phyloP scores from a whole-genome alignment of 2,888 invertebrate genomes.

The Neuroscelio doddi region DNA sequence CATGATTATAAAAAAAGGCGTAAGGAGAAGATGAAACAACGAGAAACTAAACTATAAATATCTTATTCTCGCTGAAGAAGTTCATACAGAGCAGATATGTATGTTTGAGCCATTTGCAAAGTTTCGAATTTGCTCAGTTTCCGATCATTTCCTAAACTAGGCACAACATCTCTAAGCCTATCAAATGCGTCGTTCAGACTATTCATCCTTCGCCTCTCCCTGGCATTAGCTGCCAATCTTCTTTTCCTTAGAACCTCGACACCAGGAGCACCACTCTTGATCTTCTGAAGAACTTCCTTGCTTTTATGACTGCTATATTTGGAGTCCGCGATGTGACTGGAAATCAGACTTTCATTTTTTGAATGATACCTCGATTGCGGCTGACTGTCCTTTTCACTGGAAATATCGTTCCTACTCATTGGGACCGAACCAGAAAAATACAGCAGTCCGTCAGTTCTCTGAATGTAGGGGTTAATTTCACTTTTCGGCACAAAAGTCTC shows the following conservation, averaged over 20 bases:
- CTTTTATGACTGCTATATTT: constrained; percentile 49
- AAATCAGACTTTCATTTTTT: constrained; percentile 24
- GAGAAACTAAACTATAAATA: not conserved
- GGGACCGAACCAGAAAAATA: constrained; percentile 49
- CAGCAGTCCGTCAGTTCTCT: constrained; percentile 43
- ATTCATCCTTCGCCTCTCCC: constrained; percentile 83
- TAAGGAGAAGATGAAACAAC: too few species aligned
- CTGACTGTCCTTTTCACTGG: not conserved
- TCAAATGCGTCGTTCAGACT: constrained; percentile 84
- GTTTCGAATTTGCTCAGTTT: constrained; percentile 85
- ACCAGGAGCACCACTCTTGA: constrained; percentile 60
- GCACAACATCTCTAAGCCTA: constrained; percentile 80
- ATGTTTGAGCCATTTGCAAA: constrained; percentile 85
- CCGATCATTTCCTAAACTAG: constrained; percentile 79
- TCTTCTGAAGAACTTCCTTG: constrained; percentile 57
- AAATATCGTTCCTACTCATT: constrained; percentile 43
- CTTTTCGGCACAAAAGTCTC: constrained; percentile 43
- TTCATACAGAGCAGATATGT: constrained; percentile 80
- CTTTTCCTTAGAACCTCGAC: constrained; percentile 76
- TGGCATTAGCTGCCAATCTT: constrained; percentile 81
- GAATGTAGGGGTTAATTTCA: constrained; percentile 19
- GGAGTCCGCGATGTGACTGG: constrained; percentile 24
- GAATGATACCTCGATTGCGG: constrained; percentile 48
- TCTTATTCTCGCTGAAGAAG: constrained; percentile 71
- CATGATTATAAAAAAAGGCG: too few species aligned